These are phyloP conservation scores for Eira barbara DNA, from an alignment of 2,113 vertebrate genomes.

Conservation along the genomic window DNA sequence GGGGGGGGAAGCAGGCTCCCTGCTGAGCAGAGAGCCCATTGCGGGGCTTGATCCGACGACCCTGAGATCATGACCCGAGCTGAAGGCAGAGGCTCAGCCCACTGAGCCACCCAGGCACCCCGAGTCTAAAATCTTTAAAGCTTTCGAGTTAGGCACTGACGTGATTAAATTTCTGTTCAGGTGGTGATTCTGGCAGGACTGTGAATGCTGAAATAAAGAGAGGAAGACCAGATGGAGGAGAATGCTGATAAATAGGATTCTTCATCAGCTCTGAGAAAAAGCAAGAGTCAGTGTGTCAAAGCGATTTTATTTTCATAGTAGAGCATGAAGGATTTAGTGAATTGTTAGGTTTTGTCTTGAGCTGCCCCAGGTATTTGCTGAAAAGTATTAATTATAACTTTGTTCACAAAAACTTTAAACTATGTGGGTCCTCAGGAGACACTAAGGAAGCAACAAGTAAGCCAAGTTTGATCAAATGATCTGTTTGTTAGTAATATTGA, in stretches of 20 bases:
- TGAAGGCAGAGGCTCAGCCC: too few relatives aligned
- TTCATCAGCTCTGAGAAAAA: background rate
- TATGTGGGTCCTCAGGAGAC: background rate
- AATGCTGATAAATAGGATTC: background rate
- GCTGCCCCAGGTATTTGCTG: background rate
- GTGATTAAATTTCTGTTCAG: background rate
- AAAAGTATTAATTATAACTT: background rate
- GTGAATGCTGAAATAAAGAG: background rate
- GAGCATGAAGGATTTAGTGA: background rate
- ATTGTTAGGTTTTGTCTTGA: slow-evolving; percentile 6
- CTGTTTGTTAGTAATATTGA: background rate
- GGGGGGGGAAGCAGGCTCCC: too few relatives aligned
- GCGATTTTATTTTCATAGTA: slow-evolving; percentile 18
- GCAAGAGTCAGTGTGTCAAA: background rate
- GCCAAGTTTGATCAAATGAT: background rate
- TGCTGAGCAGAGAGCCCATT: too few relatives aligned
- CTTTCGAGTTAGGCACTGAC: background rate
- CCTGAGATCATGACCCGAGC: too few relatives aligned
- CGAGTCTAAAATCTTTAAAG: background rate
- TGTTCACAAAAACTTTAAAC: slow-evolving; percentile 14
- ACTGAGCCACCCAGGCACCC: too few relatives aligned
- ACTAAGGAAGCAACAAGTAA: slow-evolving; percentile 6
- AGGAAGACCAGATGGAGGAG: background rate
- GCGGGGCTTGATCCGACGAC: too few relatives aligned
- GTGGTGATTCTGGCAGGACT: background rate